phyloP scores from a whole-genome alignment of 2,888 invertebrate species.

The Notodonta dromedarius region DNA sequence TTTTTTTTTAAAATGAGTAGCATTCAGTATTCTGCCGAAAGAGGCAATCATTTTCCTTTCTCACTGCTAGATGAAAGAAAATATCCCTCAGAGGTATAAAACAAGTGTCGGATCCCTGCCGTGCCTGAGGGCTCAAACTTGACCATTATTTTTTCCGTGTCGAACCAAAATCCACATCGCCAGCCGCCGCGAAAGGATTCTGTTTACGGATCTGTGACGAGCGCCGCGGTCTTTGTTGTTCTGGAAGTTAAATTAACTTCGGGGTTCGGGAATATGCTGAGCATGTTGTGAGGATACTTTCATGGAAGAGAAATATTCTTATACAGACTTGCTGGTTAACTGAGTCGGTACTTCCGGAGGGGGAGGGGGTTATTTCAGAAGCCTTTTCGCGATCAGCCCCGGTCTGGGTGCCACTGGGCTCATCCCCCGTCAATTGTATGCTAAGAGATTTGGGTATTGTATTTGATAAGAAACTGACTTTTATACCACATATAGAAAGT shows the following conservation, averaged over 20 bases:
- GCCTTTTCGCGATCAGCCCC: too few species aligned
- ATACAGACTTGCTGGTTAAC: background rate
- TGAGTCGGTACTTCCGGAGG: too few species aligned
- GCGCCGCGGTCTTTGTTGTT: conserved; percentile 10
- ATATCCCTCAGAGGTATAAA: background rate
- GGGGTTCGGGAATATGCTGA: background rate
- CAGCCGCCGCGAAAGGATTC: conserved; percentile 1
- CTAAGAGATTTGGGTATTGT: too few species aligned
- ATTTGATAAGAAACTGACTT: too few species aligned
- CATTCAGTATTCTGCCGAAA: too few species aligned
- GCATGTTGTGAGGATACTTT: background rate
- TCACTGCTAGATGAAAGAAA: background rate
- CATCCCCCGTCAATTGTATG: too few species aligned
- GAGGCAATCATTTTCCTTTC: background rate
- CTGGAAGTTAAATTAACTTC: conserved; percentile 32
- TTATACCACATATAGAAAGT: too few species aligned
- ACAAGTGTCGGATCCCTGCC: background rate
- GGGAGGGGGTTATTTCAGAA: too few species aligned
- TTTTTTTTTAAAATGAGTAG: too few species aligned
- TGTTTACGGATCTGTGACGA: conserved; percentile 4
- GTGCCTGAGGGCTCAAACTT: background rate
- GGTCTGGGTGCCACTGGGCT: too few species aligned
- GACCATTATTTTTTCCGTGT: background rate
- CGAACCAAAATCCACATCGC: conserved; percentile 2
- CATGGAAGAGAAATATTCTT: background rate